phyloP scores from a whole-genome alignment of 1,140 invertebrate species.

The Heliconius himera region DNA sequence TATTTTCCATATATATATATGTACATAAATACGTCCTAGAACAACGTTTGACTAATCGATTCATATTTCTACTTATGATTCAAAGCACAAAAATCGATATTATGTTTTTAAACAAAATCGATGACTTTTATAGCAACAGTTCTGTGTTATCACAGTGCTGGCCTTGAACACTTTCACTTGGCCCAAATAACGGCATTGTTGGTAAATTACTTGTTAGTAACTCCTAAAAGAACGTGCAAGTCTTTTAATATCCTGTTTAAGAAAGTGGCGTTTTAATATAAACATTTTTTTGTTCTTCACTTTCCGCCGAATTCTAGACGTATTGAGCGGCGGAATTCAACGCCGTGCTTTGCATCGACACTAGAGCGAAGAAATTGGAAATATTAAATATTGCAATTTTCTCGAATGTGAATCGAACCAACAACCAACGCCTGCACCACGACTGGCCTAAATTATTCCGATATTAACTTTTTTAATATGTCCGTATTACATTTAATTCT shows the following conservation, averaged over 20 bases:
- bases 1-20: background rate
- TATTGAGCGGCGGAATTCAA: too few species aligned
- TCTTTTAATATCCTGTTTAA: conserved; percentile 9
- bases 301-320: too few species aligned
- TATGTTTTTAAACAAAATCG: background rate
- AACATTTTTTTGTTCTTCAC: background rate
- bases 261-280: background rate
- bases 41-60: background rate
- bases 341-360: too few species aligned
- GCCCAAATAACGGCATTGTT: conserved; percentile 31
- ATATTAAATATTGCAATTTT: too few species aligned
- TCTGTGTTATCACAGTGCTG: conserved; percentile 14
- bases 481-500: too few species aligned
- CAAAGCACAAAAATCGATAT: background rate
- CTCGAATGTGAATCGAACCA: too few species aligned
- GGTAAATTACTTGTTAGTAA: conserved; percentile 29
- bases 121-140: background rate
- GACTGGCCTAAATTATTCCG: too few species aligned
- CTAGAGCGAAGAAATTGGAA: too few species aligned
- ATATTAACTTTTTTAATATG: too few species aligned
- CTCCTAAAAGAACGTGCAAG: background rate
- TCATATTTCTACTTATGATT: background rate
- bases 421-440: too few species aligned
- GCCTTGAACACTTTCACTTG: conserved; percentile 38
- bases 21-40: background rate